Conservation (phyloP, 1,140 invertebrate genomes). For the Aphelenchoides besseyi region DNA sequence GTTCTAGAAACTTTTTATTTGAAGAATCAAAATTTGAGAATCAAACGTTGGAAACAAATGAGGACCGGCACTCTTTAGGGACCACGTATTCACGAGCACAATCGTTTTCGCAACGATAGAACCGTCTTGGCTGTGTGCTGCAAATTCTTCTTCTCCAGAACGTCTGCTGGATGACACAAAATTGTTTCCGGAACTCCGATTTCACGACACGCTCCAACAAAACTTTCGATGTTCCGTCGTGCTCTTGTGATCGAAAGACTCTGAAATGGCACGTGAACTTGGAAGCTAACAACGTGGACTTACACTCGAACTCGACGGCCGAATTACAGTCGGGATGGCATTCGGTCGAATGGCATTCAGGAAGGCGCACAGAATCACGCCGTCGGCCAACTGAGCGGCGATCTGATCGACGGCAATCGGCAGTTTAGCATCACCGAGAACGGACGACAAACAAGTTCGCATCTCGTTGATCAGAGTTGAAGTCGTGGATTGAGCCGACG, state of each 20-base stretch:
- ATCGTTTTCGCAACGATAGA: background rate
- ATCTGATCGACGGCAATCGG: background rate
- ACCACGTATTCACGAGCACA: background rate
- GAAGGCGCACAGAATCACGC: slow-evolving; percentile 25
- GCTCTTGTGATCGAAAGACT: slow-evolving; percentile 4
- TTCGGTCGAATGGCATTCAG: slow-evolving; percentile 10
- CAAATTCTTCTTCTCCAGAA: slow-evolving; percentile 16
- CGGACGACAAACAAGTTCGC: background rate
- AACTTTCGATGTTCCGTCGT: slow-evolving; percentile 25
- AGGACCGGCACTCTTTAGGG: no score
- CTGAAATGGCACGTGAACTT: background rate
- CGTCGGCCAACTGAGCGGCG: slow-evolving; percentile 21
- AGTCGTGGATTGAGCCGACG: background rate
- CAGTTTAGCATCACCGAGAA: background rate
- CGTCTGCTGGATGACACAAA: slow-evolving; percentile 7
- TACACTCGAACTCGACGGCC: background rate
- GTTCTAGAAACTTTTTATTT: no score
- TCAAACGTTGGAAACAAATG: no score
- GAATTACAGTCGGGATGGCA: slow-evolving; percentile 11
- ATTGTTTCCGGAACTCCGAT: slow-evolving; percentile 16
- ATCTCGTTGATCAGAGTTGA: background rate
- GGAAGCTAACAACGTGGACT: background rate
- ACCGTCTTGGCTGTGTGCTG: slow-evolving; percentile 24
- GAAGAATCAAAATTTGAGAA: no score
- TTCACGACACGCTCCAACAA: slow-evolving; percentile 5